Evolutionary conservation across 2,888 invertebrate genomes (phyloP).

Genomic region (Erpobdella octoculata): DNA sequence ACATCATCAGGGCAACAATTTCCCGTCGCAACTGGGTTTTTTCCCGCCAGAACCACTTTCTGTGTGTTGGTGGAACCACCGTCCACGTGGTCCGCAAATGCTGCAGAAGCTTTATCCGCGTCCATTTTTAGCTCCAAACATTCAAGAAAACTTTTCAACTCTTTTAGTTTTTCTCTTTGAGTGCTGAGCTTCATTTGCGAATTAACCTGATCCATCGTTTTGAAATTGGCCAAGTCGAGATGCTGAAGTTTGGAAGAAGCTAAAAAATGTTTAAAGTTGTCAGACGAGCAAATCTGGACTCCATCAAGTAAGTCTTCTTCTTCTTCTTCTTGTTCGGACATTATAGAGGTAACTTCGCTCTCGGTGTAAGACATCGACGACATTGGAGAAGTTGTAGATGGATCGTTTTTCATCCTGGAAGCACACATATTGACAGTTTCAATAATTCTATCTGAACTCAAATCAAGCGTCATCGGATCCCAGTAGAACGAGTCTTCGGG

Average conservation of each 20-base stretch:
- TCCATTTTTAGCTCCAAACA: slow-evolving; percentile 17
- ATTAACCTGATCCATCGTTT: slow-evolving; percentile 4
- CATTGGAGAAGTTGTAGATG: neutral
- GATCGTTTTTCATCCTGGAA: neutral
- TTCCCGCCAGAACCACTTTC: neutral
- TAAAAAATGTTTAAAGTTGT: neutral
- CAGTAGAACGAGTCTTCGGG: slow-evolving; percentile 31
- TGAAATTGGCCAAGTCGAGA: slow-evolving; percentile 13
- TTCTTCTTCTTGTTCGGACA: neutral
- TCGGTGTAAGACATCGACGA: neutral
- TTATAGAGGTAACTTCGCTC: neutral
- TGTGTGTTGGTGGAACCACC: neutral
- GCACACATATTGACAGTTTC: neutral
- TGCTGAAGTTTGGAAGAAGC: neutral
- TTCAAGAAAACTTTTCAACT: slow-evolving; percentile 16
- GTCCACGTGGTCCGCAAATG: neutral
- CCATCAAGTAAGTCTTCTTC: no score
- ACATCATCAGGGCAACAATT: neutral
- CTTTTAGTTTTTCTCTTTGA: slow-evolving; percentile 15
- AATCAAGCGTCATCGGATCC: slow-evolving; percentile 19
- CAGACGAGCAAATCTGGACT: neutral
- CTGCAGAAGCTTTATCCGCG: neutral
- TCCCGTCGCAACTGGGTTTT: neutral
- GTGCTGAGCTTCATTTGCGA: slow-evolving; percentile 14
- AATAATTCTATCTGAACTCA: neutral